A percentile compares a stretch with the other conserved stretches of the same genome.
Conservation (phyloP, 2,888 invertebrate species). For the Macropis europaea region DNA sequence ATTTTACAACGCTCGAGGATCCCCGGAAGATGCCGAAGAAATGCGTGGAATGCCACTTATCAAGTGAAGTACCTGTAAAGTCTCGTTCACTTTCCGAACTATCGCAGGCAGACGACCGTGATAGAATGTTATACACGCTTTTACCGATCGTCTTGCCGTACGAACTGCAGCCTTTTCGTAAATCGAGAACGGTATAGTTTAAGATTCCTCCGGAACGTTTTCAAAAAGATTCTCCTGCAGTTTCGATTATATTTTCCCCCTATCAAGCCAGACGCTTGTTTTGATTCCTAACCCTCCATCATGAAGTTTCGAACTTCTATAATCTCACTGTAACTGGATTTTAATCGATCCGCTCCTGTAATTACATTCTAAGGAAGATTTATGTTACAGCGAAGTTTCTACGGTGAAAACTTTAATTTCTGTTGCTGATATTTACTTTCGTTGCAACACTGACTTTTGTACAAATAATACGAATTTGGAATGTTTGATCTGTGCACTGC, state of each 20-base stretch:
- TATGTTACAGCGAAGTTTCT: neutral
- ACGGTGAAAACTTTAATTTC: too few species aligned
- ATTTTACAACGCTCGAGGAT: slow-evolving; percentile 62
- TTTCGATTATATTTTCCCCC: neutral
- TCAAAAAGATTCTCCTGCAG: neutral
- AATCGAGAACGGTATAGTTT: slow-evolving; percentile 14
- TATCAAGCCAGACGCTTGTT: neutral
- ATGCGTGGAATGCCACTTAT: slow-evolving; percentile 68
- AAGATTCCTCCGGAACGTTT: neutral
- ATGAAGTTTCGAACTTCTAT: neutral
- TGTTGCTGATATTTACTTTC: too few species aligned
- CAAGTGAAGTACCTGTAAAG: slow-evolving; percentile 71
- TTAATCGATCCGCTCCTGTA: too few species aligned
- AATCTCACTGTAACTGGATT: neutral
- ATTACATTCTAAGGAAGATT: neutral
- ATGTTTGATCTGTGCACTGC: too few species aligned
- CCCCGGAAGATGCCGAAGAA: slow-evolving; percentile 49
- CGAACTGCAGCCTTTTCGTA: slow-evolving; percentile 27
- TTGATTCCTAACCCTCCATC: neutral
- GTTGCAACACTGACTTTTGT: too few species aligned
- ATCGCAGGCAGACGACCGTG: slow-evolving; percentile 31
- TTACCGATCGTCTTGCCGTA: slow-evolving; percentile 23
- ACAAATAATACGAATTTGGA: too few species aligned
- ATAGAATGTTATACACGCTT: slow-evolving; percentile 43
- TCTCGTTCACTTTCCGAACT: slow-evolving; percentile 58